Evolutionary conservation across 35 echinoderm and acorn worm genomes (phyloP).

Genomic region (Ophiothrix spiculata): DNA sequence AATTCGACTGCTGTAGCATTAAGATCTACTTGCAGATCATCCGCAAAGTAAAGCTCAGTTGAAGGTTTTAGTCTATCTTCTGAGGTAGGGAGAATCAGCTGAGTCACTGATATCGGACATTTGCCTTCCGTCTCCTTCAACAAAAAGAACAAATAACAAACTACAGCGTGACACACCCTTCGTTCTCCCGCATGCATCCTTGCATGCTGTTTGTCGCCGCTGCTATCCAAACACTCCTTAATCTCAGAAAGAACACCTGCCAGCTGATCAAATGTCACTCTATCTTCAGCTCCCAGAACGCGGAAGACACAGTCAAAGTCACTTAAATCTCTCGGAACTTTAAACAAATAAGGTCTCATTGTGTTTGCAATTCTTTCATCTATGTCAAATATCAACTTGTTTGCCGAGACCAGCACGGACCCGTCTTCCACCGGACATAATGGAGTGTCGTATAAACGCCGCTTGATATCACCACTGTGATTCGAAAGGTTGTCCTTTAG

Average conservation of each 20-base stretch:
- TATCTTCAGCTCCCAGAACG: background rate
- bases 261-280: background rate
- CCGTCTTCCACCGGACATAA: slow-evolving; percentile 11
- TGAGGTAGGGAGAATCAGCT: slow-evolving; percentile 7
- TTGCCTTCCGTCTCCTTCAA: background rate
- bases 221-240: background rate
- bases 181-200: background rate
- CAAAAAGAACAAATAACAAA: background rate
- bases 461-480: background rate
- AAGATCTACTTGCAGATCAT: background rate
- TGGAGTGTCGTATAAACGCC: background rate
- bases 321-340: background rate
- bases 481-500: background rate
- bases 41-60: slow-evolving; percentile 16
- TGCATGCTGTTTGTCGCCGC: too few relatives aligned
- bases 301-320: background rate
- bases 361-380: too few relatives aligned
- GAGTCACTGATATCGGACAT: background rate
- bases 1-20: slow-evolving; percentile 1
- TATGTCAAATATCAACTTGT: slow-evolving; percentile 17
- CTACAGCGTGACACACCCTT: background rate
- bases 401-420: background rate
- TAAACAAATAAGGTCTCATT: slow-evolving; percentile 16
- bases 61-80: background rate
- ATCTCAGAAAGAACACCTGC: background rate